Percentiles rank a stretch among this genome's conserved stretches.
phyloP scores from a whole-genome alignment of 1,140 invertebrate species.

The Micrasema minimum region DNA sequence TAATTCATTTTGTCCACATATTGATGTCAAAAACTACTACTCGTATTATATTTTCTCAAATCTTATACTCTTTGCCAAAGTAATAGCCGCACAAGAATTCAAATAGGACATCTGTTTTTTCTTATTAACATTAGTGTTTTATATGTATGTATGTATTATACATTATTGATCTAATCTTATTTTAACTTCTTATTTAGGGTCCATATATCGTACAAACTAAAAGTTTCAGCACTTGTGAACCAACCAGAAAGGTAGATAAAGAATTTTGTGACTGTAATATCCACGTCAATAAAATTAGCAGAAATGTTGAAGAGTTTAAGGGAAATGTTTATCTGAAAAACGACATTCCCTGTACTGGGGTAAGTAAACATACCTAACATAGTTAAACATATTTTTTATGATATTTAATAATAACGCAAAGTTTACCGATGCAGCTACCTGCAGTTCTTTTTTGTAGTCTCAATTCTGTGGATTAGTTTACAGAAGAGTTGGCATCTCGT shows the following conservation, averaged over 20 bases:
- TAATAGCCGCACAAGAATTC: not conserved
- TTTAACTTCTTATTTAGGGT: conserved; percentile 19
- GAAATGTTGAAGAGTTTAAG: not conserved
- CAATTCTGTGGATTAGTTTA: too few species aligned
- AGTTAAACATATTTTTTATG: too few species aligned
- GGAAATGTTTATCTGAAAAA: not conserved
- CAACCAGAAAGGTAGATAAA: conserved; percentile 6
- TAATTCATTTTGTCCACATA: too few species aligned
- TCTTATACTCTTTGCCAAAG: not conserved
- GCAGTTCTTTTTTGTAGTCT: too few species aligned
- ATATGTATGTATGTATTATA: not conserved
- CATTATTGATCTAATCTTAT: too few species aligned
- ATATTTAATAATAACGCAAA: too few species aligned
- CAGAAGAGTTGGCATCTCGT: too few species aligned
- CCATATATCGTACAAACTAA: conserved; percentile 10
- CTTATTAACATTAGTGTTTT: not conserved
- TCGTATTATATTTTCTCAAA: not conserved
- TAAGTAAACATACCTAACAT: not conserved
- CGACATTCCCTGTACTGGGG: too few species aligned
- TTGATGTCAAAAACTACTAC: too few species aligned
- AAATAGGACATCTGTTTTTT: not conserved
- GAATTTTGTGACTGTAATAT: not conserved
- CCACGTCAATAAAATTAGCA: not conserved
- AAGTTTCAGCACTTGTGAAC: not conserved
- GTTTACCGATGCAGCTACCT: too few species aligned